Evolutionary conservation across 2,888 invertebrate species (phyloP), one percentile per base, ranked within the genome.

Genomic region (Caenorhabditis uteleia): DNA sequence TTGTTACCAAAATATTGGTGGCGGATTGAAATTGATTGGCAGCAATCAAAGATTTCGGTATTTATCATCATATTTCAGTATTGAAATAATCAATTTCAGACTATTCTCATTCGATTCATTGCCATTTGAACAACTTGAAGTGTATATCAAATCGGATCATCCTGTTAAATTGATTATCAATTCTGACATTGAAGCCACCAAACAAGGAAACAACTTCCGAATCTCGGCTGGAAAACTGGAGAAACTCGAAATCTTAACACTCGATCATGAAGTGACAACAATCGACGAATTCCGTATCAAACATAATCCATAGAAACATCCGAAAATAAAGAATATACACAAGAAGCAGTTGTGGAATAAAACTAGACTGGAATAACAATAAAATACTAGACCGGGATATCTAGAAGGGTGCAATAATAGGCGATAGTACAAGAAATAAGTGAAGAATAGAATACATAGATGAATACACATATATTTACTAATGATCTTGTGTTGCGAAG

Each of bases 401-500:
- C n/a, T n/a, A n/a, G n/a, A n/a, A n/a, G n/a, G n/a, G n/a, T n/a
- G n/a, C n/a, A n/a, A n/a, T n/a, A n/a, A n/a, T n/a, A n/a, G n/a
- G n/a, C n/a, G 6, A 39, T n/a, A n/a, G 10, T 39, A 10, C 16
- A 10, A 20, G n/a, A 18, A 20, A 18, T 39, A 18, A 8, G 7
- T 39, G 39, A n/a, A 20, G 10, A 39, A 7, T 8, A 20, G 43
- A 43, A 23, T 20, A 43, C 10, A 18, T 21, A 25, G 5, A 12
- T 43, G n/a, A n/a, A 14, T 20, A 18, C 23, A 23, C 14, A 29
- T 29, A 29, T 29, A 29, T 14, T n/a, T 6, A 14, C 25, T 7
- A 42, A 42, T 26, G 46, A 26, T 65, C 65, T 29, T 60, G 48
- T 20, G 60, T 62, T 8, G 72, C 72, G 38, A 72, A 72, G 45